Evolutionary conservation across 1,140 invertebrate species (phyloP).

Genomic region (Brachionus plicatilis): DNA sequence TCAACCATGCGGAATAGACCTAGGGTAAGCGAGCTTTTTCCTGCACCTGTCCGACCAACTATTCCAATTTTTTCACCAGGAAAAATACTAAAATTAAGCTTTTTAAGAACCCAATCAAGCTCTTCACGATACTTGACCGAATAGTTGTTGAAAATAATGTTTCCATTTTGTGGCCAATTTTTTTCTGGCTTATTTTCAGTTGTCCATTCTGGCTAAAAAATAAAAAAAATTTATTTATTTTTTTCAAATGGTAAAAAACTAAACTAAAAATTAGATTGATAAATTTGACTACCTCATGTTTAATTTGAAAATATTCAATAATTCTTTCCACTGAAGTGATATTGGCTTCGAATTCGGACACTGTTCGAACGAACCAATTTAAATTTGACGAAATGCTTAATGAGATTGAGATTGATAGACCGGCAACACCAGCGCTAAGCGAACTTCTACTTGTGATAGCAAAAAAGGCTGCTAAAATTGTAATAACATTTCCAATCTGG

Average conservation of each 20-base stretch:
- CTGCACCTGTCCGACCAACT: constrained; percentile 76
- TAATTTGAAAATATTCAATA: constrained; percentile 84
- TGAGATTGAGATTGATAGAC: constrained; percentile 60
- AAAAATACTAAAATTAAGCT: constrained; percentile 45
- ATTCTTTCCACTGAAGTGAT: constrained; percentile 95
- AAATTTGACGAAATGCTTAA: constrained; percentile 64
- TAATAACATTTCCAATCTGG: constrained; percentile 31
- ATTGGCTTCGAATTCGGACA: constrained; percentile 91
- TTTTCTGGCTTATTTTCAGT: constrained; percentile 48
- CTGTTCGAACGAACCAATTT: constrained; percentile 94
- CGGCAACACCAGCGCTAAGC: constrained; percentile 54
- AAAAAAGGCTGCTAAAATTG: constrained; percentile 28
- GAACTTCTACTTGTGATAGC: background rate
- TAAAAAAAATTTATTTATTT: background rate
- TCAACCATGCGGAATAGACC: constrained; percentile 60
- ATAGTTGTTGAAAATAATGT: constrained; percentile 59
- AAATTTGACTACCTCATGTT: constrained; percentile 51
- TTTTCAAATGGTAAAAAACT: too few relatives aligned
- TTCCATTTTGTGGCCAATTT: constrained; percentile 60
- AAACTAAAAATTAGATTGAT: too few relatives aligned
- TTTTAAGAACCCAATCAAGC: constrained; percentile 48
- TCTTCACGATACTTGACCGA: constrained; percentile 46
- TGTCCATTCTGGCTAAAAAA: constrained; percentile 45
- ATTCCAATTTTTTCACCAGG: constrained; percentile 65
- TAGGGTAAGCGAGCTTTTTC: constrained; percentile 73